These are phyloP conservation scores for Sapayoa aenigma DNA, from an alignment of 2,113 vertebrate genomes.

Conservation along the genomic window DNA sequence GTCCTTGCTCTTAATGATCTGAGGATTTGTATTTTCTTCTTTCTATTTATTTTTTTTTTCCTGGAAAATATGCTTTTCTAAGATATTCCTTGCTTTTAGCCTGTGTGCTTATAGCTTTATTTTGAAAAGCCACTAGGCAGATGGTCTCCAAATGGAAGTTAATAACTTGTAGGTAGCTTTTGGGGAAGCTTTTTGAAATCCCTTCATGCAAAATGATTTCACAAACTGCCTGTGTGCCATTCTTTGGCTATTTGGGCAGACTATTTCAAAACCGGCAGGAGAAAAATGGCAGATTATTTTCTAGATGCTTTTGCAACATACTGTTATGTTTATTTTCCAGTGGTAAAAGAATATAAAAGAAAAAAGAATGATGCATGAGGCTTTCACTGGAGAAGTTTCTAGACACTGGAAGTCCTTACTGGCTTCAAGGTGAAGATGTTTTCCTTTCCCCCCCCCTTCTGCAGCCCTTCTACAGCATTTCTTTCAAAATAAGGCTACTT, in stretches of 20 bases:
- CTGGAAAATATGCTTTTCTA: not conserved
- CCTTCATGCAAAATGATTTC: slow-evolving; percentile 39
- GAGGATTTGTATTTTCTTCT: not conserved
- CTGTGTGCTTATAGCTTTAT: not conserved
- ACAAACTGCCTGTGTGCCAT: not conserved
- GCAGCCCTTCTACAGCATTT: not conserved
- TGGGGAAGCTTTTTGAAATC: slow-evolving; percentile 50
- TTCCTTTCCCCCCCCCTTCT: not conserved
- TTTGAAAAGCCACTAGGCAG: slow-evolving; percentile 34
- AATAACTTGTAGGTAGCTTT: slow-evolving; percentile 44
- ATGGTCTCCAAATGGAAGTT: slow-evolving; percentile 32
- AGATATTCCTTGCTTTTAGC: slow-evolving; percentile 3
- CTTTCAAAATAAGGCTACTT: not conserved
- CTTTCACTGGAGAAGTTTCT: not conserved
- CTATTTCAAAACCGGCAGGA: not conserved
- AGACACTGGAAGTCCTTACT: not conserved
- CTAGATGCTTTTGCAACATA: not conserved
- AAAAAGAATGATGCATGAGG: not conserved
- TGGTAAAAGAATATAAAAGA: not conserved
- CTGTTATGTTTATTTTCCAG: not conserved
- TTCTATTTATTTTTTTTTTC: not conserved
- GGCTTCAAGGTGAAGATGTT: not conserved
- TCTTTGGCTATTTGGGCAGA: not conserved
- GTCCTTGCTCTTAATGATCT: not conserved
- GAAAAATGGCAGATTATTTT: not conserved